phyloP scores from a whole-genome alignment of 2,113 vertebrate genomes.

The Jaculus jaculus region DNA sequence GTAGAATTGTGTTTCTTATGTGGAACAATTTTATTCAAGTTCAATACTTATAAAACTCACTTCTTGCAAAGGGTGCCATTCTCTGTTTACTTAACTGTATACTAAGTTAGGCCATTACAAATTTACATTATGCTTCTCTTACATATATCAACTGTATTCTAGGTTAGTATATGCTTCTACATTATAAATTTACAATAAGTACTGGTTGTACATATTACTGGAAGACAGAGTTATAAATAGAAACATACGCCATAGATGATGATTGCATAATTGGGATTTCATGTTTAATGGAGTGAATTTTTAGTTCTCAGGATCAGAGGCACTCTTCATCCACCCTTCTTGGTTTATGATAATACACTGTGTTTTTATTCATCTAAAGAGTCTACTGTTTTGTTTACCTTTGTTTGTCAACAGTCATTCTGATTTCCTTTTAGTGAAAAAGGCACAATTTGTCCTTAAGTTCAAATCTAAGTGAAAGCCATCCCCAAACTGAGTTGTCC shows the following conservation, averaged over 20 bases:
- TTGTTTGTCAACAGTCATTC: background rate
- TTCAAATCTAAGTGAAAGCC: conserved; percentile 11
- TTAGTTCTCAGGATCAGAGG: background rate
- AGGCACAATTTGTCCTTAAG: background rate
- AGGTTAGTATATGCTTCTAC: too few relatives aligned
- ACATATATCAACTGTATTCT: too few relatives aligned
- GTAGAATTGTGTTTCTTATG: background rate
- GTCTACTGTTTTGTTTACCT: background rate
- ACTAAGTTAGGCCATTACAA: background rate
- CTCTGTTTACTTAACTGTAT: background rate
- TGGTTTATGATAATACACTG: background rate
- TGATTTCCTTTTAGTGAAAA: background rate
- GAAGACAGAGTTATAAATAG: background rate
- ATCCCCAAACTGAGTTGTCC: conserved; percentile 4
- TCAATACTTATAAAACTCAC: background rate
- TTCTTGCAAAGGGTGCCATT: background rate
- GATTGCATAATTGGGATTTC: background rate
- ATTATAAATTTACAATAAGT: too few relatives aligned
- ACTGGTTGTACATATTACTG: background rate
- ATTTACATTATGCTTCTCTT: background rate
- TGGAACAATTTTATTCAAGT: background rate
- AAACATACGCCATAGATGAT: background rate
- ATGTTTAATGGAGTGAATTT: background rate
- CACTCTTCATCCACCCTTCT: background rate
- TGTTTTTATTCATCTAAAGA: background rate